Conservation (phyloP, 1,140 invertebrate genomes). For the Oreohelix idahoensis region DNA sequence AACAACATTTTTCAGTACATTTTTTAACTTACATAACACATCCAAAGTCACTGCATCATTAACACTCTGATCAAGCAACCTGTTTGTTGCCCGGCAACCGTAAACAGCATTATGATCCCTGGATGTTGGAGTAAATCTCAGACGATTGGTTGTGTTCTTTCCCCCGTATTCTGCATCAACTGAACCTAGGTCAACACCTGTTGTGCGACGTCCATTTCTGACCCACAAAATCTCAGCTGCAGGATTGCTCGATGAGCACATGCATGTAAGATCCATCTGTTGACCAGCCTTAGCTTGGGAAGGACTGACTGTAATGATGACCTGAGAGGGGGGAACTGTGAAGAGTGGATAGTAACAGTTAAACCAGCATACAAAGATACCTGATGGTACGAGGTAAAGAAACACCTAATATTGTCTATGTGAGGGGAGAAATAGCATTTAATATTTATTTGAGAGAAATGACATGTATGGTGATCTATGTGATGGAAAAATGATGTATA, state of each 20-base stretch:
- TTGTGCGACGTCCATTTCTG: slow-evolving; percentile 78
- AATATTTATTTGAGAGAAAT: no score
- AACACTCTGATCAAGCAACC: slow-evolving; percentile 84
- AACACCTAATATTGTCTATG: no score
- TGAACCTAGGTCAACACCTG: slow-evolving; percentile 80
- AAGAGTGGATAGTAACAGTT: slow-evolving; percentile 54
- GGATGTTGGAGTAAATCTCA: slow-evolving; percentile 88
- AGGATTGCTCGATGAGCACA: slow-evolving; percentile 93
- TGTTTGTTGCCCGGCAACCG: slow-evolving; percentile 93
- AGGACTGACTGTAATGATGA: slow-evolving; percentile 87
- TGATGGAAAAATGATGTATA: no score
- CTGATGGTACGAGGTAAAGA: no score
- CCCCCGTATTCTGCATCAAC: slow-evolving; percentile 87
- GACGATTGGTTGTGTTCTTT: slow-evolving; percentile 81
- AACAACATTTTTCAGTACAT: no score
- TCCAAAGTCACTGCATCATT: slow-evolving; percentile 90
- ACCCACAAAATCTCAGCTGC: slow-evolving; percentile 93
- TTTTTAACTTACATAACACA: slow-evolving; percentile 87
- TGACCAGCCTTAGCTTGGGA: slow-evolving; percentile 84
- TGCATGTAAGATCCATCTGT: slow-evolving; percentile 83
- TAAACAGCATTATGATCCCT: slow-evolving; percentile 90
- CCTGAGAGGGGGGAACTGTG: slow-evolving; percentile 86
- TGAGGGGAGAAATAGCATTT: no score
- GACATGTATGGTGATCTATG: no score
- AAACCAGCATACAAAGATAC: no score